Evolutionary conservation across 2,888 invertebrate species (phyloP), one percentile per base, ranked within the genome.

Genomic region (Troides aeacus): DNA sequence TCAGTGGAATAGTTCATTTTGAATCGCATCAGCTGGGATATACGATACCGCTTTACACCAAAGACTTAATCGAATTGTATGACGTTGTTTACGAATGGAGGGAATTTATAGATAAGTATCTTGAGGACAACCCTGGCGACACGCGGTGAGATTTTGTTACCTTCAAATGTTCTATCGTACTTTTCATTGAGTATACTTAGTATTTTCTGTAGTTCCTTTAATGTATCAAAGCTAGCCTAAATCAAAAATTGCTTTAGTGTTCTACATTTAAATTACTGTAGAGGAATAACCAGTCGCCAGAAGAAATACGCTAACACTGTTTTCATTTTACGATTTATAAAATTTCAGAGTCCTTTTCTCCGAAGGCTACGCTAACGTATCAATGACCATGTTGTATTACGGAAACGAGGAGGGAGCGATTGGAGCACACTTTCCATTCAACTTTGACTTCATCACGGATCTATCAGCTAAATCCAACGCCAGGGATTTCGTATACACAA

Each of bases 361-460:
- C 0, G 95, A 95, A 81, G 94, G 93, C 0, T 95, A 94, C 76
- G 93, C 94, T 0, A 90, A 93, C 12, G 81, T 94, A 0, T 81
- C 85, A 1, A 86, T 90, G 76, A 93, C 94, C 0, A 94, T 95
- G 93, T 79, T 93, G 72, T 95, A 94, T 82, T 95, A 95, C 78
- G 94, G 94, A 1, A 89, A 90, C 75, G 92, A 87, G 73, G 69
- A 81, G 1, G 82, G 80, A 71, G 79, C 79, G 0, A 68, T 78
- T 5, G 94, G 95, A 0, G 91, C 94, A 0, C 94, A 95, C 73
- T 93, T 95, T 69, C 95, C 95, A 0, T 95, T 95, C 80, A 95
- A 95, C 82, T 95, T 95, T 71, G 92, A 94, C 75, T 89, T 95
- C 72, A 88, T 95, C 71, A 89, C 88, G 0, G 88, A 91, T 15